These are phyloP conservation scores for Ceryle rudis DNA, from an alignment of 2,797 vertebrate genomes.

Conservation along the genomic window DNA sequence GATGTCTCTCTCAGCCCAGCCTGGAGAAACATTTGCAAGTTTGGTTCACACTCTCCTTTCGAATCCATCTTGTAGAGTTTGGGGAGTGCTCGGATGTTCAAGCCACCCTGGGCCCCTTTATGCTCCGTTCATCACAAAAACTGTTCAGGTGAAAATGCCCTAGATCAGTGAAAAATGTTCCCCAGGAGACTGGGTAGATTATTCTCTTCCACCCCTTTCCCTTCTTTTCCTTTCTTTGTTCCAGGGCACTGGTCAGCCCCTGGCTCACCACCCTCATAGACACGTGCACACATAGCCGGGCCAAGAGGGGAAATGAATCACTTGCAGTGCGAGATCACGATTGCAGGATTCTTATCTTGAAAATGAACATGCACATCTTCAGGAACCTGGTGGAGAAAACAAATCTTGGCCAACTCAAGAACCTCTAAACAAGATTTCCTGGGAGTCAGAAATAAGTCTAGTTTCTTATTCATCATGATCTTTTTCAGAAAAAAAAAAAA, in stretches of 20 bases:
- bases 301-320: slow-evolving; percentile 58
- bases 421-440: not conserved
- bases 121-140: not conserved
- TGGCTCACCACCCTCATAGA: not conserved
- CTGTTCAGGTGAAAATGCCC: not conserved
- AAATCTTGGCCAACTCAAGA: not conserved
- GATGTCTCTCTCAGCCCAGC: not conserved
- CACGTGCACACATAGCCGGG: fast-evolving
- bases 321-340: not conserved
- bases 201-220: not conserved
- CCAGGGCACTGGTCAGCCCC: not conserved
- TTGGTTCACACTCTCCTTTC: not conserved
- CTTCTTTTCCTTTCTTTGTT: slow-evolving; percentile 31
- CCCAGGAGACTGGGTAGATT: not conserved
- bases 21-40: not conserved
- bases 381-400: not conserved
- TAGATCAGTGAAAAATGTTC: not conserved
- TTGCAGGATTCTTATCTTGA: slow-evolving; percentile 25
- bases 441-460: not conserved
- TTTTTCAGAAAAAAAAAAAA: not conserved
- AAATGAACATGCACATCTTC: not conserved
- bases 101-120: not conserved
- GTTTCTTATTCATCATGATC: not conserved
- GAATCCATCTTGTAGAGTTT: not conserved
- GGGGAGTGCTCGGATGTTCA: not conserved